A percentile compares a stretch with the other conserved stretches of the same genome.
Evolutionary conservation across 2,888 invertebrate genomes (phyloP).

Genomic region (Polymixis flavicincta): DNA sequence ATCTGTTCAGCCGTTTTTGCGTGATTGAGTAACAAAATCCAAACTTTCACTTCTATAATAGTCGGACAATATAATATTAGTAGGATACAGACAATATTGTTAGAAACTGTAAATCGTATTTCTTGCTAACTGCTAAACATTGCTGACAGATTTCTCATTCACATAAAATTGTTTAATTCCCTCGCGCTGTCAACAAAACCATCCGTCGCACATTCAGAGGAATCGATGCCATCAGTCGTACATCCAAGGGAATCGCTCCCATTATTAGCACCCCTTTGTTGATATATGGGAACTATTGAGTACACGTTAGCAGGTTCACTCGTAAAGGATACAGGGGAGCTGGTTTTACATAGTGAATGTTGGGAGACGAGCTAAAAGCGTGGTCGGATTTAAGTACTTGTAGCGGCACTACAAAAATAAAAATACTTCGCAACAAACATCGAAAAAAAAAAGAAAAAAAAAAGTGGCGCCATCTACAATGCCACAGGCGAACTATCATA

Average conservation of each 20-base stretch:
- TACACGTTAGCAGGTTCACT: slow-evolving; percentile 46
- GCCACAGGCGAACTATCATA: too few species aligned
- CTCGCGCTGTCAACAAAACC: slow-evolving; percentile 16
- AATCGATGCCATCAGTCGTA: slow-evolving; percentile 53
- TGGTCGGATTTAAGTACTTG: not conserved
- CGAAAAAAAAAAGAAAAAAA: too few species aligned
- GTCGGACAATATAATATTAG: too few species aligned
- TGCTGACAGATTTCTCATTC: not conserved
- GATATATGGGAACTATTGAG: slow-evolving; percentile 59
- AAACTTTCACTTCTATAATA: too few species aligned
- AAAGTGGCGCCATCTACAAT: too few species aligned
- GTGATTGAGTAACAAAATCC: too few species aligned
- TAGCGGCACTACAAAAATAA: too few species aligned
- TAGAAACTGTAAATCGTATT: too few species aligned
- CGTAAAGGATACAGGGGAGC: slow-evolving; percentile 1
- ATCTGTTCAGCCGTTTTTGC: too few species aligned
- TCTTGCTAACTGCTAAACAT: not conserved
- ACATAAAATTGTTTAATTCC: not conserved
- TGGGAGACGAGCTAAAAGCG: not conserved
- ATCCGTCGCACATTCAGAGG: slow-evolving; percentile 32
- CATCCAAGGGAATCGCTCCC: slow-evolving; percentile 50
- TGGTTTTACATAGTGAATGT: slow-evolving; percentile 4
- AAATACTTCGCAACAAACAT: too few species aligned
- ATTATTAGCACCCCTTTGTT: slow-evolving; percentile 64
- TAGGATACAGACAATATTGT: too few species aligned